phyloP scores from a whole-genome alignment of 2,113 vertebrate genomes.

The Dromiciops gliroides region DNA sequence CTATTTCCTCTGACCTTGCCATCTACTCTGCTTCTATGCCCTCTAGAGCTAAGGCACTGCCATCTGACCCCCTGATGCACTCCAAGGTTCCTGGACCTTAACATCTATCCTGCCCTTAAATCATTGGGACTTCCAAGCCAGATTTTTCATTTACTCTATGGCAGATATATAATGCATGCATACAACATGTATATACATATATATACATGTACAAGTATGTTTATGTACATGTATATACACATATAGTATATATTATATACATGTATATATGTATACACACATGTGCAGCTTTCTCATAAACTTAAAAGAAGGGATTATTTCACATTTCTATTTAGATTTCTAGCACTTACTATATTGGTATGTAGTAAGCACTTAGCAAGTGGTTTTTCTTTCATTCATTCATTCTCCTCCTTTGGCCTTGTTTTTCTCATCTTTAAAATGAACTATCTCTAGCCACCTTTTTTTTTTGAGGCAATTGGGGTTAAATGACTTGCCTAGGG shows the following conservation, averaged over 20 bases:
- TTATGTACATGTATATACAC: background rate
- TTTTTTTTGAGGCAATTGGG: too few species aligned
- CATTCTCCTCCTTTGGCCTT: background rate
- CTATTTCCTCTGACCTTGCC: background rate
- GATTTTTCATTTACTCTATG: background rate
- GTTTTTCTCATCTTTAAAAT: background rate
- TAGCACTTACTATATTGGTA: background rate
- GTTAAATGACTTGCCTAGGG: too few species aligned
- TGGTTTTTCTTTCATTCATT: background rate
- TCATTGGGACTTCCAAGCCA: background rate
- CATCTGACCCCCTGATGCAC: background rate
- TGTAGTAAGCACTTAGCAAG: background rate
- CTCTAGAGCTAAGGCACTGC: background rate
- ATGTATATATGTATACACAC: too few species aligned
- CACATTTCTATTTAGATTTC: background rate
- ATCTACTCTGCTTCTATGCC: background rate
- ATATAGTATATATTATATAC: background rate
- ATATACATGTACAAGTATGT: too few species aligned
- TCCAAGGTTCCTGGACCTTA: background rate
- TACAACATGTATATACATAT: too few species aligned
- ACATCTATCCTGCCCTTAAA: background rate
- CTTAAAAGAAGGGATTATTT: background rate
- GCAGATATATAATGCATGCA: too few species aligned
- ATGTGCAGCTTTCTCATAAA: background rate
- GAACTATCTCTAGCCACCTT: background rate